A percentile compares a stretch with the other conserved stretches of the same genome.
These are phyloP conservation scores for Orthosia gothica DNA, from an alignment of 2,888 invertebrate species.

Conservation along the genomic window DNA sequence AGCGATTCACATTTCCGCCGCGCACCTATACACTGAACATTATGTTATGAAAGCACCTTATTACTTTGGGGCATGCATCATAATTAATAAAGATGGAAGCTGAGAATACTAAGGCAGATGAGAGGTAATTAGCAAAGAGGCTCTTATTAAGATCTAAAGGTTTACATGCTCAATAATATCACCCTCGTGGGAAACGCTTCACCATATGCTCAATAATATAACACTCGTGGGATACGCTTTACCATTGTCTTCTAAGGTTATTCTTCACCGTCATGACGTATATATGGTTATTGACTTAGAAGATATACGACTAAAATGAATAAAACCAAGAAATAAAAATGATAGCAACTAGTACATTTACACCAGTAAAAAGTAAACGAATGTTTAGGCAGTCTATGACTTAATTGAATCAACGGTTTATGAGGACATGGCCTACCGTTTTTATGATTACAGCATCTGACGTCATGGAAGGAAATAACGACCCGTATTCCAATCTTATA, in stretches of 20 bases:
- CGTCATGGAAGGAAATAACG: slow-evolving; percentile 60
- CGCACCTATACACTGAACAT: slow-evolving; percentile 19
- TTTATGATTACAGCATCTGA: slow-evolving; percentile 53
- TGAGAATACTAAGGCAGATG: slow-evolving; percentile 55
- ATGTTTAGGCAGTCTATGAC: slow-evolving; percentile 44
- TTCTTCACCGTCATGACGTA: background rate
- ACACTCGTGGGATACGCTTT: background rate
- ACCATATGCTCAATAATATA: background rate
- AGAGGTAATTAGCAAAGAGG: slow-evolving; percentile 54
- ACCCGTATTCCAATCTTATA: slow-evolving; percentile 47
- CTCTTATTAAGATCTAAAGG: slow-evolving; percentile 24
- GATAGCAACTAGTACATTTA: slow-evolving; percentile 12
- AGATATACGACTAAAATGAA: background rate
- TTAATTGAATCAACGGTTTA: slow-evolving; percentile 49
- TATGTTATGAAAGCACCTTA: slow-evolving; percentile 46
- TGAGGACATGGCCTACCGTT: slow-evolving; percentile 37
- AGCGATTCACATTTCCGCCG: slow-evolving; percentile 22
- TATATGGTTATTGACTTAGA: background rate
- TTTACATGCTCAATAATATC: slow-evolving; percentile 7
- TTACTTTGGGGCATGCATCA: slow-evolving; percentile 53
- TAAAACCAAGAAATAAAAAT: background rate
- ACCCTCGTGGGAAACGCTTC: background rate
- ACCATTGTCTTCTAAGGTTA: background rate
- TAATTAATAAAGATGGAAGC: slow-evolving; percentile 55
- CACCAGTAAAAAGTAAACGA: slow-evolving; percentile 30